phyloP scores from a whole-genome alignment of 1,140 invertebrate species.

The Dendrolimus punctatus region DNA sequence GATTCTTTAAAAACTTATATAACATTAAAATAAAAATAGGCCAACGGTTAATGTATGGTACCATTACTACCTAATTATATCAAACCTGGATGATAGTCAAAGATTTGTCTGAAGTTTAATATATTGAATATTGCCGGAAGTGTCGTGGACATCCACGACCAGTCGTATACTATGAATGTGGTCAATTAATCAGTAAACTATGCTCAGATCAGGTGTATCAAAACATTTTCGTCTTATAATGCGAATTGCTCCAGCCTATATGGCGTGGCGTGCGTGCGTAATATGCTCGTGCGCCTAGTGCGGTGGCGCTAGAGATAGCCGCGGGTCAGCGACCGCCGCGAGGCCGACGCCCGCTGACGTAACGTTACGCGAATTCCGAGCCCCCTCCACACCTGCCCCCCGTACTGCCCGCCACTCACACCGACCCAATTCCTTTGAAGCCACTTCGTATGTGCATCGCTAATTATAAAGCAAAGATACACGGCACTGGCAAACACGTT shows the following conservation, averaged over 20 bases:
- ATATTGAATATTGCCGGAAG: too few relatives aligned
- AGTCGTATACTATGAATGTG: too few relatives aligned
- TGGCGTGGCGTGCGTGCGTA: conserved; percentile 18
- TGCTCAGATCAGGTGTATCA: too few relatives aligned
- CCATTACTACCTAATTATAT: too few relatives aligned
- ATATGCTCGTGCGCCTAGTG: conserved; percentile 39
- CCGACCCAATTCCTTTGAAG: conserved; percentile 65
- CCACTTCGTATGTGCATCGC: conserved; percentile 63
- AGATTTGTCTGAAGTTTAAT: too few relatives aligned
- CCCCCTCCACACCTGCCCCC: conserved; percentile 2
- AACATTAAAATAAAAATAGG: too few relatives aligned
- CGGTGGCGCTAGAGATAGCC: conserved; percentile 54
- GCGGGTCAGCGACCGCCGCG: conserved; percentile 60
- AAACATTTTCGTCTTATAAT: too few relatives aligned
- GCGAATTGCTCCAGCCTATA: neutral
- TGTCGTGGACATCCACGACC: too few relatives aligned
- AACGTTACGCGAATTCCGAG: conserved; percentile 67
- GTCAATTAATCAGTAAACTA: too few relatives aligned
- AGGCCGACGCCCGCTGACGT: conserved; percentile 67
- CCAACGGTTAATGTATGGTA: too few relatives aligned
- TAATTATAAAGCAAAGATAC: conserved; percentile 61
- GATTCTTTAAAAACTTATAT: too few relatives aligned
- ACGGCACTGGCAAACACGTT: conserved; percentile 42
- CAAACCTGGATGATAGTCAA: too few relatives aligned
- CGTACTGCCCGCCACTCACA: conserved; percentile 23